Evolutionary conservation across 2,797 vertebrate genomes (phyloP), one percentile per base, ranked within the genome.

Genomic region (Oryzias sinensis): DNA sequence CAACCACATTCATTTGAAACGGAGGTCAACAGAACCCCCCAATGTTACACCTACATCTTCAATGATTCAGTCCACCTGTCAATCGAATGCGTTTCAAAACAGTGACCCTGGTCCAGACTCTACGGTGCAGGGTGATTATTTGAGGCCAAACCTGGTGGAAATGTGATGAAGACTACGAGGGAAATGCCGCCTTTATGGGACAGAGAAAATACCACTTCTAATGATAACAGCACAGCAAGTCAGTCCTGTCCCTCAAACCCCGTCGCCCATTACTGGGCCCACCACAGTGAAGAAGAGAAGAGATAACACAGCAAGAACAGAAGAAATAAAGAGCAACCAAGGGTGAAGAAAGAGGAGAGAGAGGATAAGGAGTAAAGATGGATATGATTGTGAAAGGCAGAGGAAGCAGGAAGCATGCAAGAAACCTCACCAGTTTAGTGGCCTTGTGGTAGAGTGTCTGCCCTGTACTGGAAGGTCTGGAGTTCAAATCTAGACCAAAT

Each of bases 181-280:
- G 48, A 48, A 76, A 68, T 81, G 81, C 77, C 71, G 61, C 49
- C 70, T 68, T 53, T 56, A 73, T 77, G 73, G 68, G 65, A 61
- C 68, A 49, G 74, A 68, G 79, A 65, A 60, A 13, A 70, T 74
- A 77, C 63, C 45, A 42, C 65, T 82, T 54, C 58, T 65, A 65
- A 82, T 84, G 87, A 79, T 37, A 74, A 77, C 82, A 89, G 87
- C 84, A 22, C 83, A 85, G 56, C 84, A 81, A 77, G 70, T 77
- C 83, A 84, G 82, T 70, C 70, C 76, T 64, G 76, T 75, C 72
- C 81, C 74, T 78, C 56, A 74, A 83, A 70, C 61, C 70, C 80
- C 59, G 16, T 42, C 53, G 33, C 46, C 27, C 20, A 6, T 22
- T 16, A 68, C 56, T 46, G 60, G 73, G 65, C 57, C 70, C 74